These are phyloP conservation scores for Rambutsinella grinnellia DNA, from an alignment of 2,888 invertebrate genomes.

Conservation along the genomic window DNA sequence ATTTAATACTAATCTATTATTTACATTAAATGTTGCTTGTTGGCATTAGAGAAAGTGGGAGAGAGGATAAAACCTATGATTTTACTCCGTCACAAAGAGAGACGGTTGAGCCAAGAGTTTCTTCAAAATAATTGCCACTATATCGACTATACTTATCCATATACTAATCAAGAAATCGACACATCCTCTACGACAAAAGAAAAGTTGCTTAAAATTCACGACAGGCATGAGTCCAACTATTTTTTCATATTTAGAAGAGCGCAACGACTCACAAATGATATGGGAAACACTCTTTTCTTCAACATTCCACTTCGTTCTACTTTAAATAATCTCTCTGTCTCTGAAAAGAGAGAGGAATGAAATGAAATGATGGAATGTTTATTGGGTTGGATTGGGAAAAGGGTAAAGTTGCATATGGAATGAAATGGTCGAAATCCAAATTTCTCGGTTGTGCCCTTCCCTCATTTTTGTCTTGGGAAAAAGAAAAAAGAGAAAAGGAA, in stretches of 20 bases:
- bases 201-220: neutral
- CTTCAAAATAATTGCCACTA: neutral
- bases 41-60: no score
- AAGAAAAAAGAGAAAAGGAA: neutral
- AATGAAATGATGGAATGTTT: conserved; percentile 25
- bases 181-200: neutral
- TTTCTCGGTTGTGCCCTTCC: conserved; percentile 2
- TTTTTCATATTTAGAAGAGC: neutral
- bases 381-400: conserved; percentile 37
- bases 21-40: no score
- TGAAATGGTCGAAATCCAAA: conserved; percentile 5
- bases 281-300: neutral
- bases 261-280: no score
- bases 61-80: neutral
- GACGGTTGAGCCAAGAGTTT: no score
- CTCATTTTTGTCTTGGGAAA: conserved; percentile 8
- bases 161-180: neutral
- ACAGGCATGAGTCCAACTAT: neutral
- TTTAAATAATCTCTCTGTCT: neutral
- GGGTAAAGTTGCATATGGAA: conserved; percentile 27
- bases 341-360: neutral
- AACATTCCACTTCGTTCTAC: neutral
- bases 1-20: no score
- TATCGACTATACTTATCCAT: neutral
- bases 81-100: no score